phyloP scores from a whole-genome alignment of 2,888 invertebrate species.

The Sesia bembeciformis region DNA sequence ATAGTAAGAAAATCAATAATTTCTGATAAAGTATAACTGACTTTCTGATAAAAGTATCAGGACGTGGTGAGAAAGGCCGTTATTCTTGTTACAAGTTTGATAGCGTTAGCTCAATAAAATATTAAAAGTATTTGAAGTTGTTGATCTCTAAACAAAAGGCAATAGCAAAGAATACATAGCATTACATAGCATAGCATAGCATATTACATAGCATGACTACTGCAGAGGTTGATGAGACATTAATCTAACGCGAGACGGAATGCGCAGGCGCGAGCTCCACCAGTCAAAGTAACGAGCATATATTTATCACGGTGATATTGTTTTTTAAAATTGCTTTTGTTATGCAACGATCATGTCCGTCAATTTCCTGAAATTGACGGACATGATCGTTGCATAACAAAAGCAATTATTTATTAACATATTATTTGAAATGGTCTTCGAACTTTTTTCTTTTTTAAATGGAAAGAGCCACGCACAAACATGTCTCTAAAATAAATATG shows the following conservation, averaged over 20 bases:
- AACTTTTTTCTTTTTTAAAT: too few species aligned
- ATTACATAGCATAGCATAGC: not conserved
- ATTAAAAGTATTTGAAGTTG: not conserved
- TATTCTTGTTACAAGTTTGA: too few species aligned
- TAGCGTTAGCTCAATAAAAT: too few species aligned
- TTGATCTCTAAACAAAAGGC: not conserved
- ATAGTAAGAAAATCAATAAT: too few species aligned
- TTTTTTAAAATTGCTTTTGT: slow-evolving; percentile 6
- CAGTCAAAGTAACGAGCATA: slow-evolving; percentile 26
- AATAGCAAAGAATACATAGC: not conserved
- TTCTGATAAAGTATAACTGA: too few species aligned
- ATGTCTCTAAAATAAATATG: too few species aligned
- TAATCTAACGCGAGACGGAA: slow-evolving; percentile 8
- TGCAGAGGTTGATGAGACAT: not conserved
- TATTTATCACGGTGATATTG: slow-evolving; percentile 26
- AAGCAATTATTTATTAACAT: not conserved
- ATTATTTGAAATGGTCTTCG: too few species aligned
- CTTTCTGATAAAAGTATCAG: too few species aligned
- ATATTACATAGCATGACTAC: not conserved
- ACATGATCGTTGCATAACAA: not conserved
- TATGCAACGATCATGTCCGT: not conserved
- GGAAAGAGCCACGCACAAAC: too few species aligned
- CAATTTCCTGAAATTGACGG: too few species aligned
- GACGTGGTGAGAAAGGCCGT: too few species aligned
- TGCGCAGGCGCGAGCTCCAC: slow-evolving; percentile 14